Percentiles rank a stretch among this genome's conserved stretches.
Evolutionary conservation across 1,140 invertebrate genomes (phyloP).

Genomic region (Eriocheir sinensis): DNA sequence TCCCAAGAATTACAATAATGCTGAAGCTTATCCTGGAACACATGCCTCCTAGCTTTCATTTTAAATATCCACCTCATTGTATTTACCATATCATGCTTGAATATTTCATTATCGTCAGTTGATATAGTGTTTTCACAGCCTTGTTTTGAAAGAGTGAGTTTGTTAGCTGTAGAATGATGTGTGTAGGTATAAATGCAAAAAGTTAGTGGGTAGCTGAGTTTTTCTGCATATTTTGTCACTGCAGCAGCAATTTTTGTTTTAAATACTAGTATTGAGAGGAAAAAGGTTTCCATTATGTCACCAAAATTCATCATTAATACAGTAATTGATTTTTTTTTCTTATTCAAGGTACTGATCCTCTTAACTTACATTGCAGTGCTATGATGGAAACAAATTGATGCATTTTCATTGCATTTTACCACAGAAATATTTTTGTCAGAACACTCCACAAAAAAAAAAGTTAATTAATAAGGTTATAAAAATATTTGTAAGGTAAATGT

Average conservation of each 20-base stretch:
- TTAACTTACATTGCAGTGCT: too few species aligned
- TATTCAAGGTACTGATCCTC: too few species aligned
- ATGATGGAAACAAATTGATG: too few species aligned
- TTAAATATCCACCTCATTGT: background rate
- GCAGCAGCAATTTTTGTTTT: background rate
- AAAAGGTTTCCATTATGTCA: background rate
- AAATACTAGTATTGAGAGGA: background rate
- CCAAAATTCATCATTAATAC: background rate
- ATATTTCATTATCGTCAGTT: background rate
- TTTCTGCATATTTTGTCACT: background rate
- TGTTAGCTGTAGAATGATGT: background rate
- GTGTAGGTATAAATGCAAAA: background rate
- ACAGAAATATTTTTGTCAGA: too few species aligned
- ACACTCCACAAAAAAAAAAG: too few species aligned
- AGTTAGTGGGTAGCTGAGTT: too few species aligned
- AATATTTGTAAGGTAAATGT: too few species aligned
- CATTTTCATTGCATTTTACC: too few species aligned
- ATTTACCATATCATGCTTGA: background rate
- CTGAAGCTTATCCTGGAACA: background rate
- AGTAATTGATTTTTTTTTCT: too few species aligned
- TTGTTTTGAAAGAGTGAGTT: background rate
- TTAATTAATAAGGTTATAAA: too few species aligned
- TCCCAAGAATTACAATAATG: too few species aligned
- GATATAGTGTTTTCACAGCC: background rate
- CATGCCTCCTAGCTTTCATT: background rate